phyloP scores from a whole-genome alignment of 2,797 vertebrate species.

The Gouania willdenowi region DNA sequence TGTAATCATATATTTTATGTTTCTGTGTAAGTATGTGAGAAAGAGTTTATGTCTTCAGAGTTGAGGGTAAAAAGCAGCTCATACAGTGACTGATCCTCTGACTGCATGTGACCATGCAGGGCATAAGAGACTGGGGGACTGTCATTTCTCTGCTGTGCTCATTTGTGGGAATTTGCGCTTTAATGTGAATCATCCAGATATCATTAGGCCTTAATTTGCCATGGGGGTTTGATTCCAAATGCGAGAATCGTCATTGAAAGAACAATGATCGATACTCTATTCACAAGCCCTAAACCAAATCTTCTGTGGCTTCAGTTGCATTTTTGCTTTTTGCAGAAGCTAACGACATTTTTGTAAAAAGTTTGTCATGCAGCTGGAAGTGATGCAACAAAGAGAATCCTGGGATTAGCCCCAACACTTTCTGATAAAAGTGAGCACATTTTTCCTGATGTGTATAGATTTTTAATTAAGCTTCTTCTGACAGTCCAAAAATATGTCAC shows the following conservation, averaged over 20 bases:
- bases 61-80: no score
- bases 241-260: slow-evolving; percentile 51
- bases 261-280: slow-evolving; percentile 41
- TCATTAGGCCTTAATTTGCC: slow-evolving; percentile 60
- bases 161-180: slow-evolving; percentile 54
- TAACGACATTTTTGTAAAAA: no score
- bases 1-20: slow-evolving; percentile 36
- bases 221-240: slow-evolving; percentile 64
- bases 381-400: no score
- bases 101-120: slow-evolving; percentile 3
- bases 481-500: no score
- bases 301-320: neutral
- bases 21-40: slow-evolving; percentile 12
- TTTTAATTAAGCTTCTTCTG: no score
- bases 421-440: no score
- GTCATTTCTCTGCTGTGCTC: slow-evolving; percentile 17
- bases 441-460: no score
- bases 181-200: slow-evolving; percentile 67
- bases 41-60: slow-evolving; percentile 43
- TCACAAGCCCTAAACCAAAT: slow-evolving; percentile 39
- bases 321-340: neutral
- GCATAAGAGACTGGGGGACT: slow-evolving; percentile 12
- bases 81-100: slow-evolving; percentile 27
- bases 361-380: no score
- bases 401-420: no score